Evolutionary conservation across 2,113 vertebrate genomes (phyloP).

Genomic region (Nothoprocta perdicaria): DNA sequence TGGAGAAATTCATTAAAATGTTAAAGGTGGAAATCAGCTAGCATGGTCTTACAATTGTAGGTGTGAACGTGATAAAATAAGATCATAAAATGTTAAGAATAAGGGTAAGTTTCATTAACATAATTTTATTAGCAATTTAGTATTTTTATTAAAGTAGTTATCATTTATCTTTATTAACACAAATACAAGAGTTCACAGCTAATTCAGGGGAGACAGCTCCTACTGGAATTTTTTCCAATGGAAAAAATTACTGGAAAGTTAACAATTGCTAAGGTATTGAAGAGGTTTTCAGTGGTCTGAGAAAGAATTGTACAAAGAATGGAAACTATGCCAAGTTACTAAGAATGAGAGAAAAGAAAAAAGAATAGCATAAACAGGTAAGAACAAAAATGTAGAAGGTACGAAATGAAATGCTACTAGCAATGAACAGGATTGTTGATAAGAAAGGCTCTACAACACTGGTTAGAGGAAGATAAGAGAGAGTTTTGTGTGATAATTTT

Average conservation of each 20-base stretch:
- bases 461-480: background rate
- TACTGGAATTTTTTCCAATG: background rate
- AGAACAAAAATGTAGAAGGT: background rate
- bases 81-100: background rate
- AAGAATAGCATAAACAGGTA: background rate
- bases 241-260: background rate
- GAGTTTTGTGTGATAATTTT: background rate
- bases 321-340: background rate
- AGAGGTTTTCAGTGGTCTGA: background rate
- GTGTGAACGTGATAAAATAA: background rate
- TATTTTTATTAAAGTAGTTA: background rate
- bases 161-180: background rate
- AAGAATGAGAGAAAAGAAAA: background rate
- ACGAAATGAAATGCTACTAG: background rate
- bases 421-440: background rate
- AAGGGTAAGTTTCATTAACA: background rate
- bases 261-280: background rate
- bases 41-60: background rate
- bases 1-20: background rate
- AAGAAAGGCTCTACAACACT: background rate
- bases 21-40: background rate
- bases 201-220: background rate
- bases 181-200: background rate
- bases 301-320: background rate
- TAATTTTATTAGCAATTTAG: background rate